Percentiles rank a stretch among this genome's conserved stretches.
phyloP scores from a whole-genome alignment of 1,140 invertebrate species.

The Linepithema humile region DNA sequence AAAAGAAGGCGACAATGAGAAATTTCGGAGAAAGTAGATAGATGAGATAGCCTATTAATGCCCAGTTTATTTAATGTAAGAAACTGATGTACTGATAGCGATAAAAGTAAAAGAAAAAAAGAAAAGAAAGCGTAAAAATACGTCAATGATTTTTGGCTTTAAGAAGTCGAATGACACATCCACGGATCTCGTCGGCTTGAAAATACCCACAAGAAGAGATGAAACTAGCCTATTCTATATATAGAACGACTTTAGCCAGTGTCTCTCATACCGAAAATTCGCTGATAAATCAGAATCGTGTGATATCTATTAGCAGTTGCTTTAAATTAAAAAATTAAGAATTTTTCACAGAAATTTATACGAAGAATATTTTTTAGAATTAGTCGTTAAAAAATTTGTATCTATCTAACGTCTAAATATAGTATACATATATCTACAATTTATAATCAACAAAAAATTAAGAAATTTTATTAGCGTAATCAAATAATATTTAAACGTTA shows the following conservation, averaged over 20 bases:
- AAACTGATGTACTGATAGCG: background rate
- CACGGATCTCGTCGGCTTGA: conserved; percentile 50
- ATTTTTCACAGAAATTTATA: no score
- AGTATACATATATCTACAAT: background rate
- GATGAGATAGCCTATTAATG: no score
- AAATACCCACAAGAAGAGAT: conserved; percentile 74
- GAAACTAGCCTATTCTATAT: conserved; percentile 69
- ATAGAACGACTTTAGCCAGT: conserved; percentile 63
- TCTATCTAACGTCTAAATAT: no score
- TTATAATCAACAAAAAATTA: conserved; percentile 1
- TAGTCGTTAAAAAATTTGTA: no score
- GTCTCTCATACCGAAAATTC: conserved; percentile 62
- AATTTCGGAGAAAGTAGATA: no score
- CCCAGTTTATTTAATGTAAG: no score
- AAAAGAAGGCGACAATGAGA: no score
- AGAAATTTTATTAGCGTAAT: background rate
- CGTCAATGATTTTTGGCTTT: background rate
- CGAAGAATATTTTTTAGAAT: no score
- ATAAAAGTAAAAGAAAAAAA: background rate
- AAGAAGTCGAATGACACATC: conserved; percentile 52
- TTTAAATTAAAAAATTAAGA: background rate
- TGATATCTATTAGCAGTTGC: background rate
- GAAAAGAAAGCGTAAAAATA: background rate
- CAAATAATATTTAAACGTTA: background rate
- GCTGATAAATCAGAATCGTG: conserved; percentile 24